These are phyloP conservation scores for Meles meles DNA, from an alignment of 2,113 vertebrate genomes.

Conservation along the genomic window DNA sequence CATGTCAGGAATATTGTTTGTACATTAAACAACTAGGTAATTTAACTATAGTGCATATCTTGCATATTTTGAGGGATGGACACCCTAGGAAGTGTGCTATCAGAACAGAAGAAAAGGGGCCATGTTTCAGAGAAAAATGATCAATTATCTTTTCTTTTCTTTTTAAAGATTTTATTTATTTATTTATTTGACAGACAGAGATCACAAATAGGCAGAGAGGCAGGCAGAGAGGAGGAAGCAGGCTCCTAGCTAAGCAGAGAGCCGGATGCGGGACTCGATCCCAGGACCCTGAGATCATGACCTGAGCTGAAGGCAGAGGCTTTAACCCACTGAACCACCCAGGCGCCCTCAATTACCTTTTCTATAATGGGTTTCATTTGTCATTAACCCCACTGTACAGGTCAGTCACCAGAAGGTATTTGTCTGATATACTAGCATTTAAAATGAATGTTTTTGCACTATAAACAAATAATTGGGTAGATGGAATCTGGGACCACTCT, in stretches of 20 bases:
- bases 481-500: neutral
- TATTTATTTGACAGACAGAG: too few relatives aligned
- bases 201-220: too few relatives aligned
- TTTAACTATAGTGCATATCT: neutral
- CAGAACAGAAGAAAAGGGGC: neutral
- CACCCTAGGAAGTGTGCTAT: neutral
- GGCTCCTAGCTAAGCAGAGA: too few relatives aligned
- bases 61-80: neutral
- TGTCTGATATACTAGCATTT: neutral
- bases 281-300: too few relatives aligned
- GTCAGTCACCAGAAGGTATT: neutral
- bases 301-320: too few relatives aligned
- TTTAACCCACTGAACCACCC: too few relatives aligned
- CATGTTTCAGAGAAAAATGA: neutral
- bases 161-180: too few relatives aligned
- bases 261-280: too few relatives aligned
- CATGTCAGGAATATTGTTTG: neutral
- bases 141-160: neutral
- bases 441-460: neutral
- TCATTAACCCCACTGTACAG: neutral
- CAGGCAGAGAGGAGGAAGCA: too few relatives aligned
- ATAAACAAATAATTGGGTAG: neutral
- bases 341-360: neutral
- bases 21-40: neutral
- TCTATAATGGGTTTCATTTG: neutral